Percentiles rank a stretch among this genome's conserved stretches.
phyloP scores from a whole-genome alignment of 2,797 vertebrate genomes.

The Todus mexicanus region DNA sequence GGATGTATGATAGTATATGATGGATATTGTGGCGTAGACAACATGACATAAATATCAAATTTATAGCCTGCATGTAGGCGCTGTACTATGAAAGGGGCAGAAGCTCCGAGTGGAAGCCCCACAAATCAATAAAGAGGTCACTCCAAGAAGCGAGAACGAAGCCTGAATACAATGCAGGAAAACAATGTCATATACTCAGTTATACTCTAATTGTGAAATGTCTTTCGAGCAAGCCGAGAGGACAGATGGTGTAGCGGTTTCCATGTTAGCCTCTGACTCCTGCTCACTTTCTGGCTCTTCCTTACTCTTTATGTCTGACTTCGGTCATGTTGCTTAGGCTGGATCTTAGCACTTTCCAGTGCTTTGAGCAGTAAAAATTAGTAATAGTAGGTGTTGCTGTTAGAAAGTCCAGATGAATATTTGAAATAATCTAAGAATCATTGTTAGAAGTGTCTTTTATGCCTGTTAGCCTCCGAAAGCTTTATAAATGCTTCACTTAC shows the following conservation, averaged over 20 bases:
- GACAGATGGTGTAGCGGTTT: slow-evolving; percentile 51
- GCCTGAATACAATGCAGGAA: neutral
- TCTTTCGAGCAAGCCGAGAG: slow-evolving; percentile 18
- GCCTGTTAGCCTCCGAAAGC: neutral
- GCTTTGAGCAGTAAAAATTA: neutral
- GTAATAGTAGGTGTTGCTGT: neutral
- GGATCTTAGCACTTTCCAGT: neutral
- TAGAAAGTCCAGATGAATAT: neutral
- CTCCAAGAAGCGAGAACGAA: neutral
- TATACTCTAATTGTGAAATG: neutral
- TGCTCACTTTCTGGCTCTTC: slow-evolving; percentile 54
- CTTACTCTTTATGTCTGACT: slow-evolving; percentile 19
- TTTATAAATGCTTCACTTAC: neutral
- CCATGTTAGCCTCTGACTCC: slow-evolving; percentile 29
- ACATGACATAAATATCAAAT: neutral
- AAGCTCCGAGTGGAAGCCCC: neutral
- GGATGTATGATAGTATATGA: neutral
- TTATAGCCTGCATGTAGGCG: neutral
- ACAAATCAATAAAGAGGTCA: neutral
- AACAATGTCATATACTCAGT: slow-evolving; percentile 8
- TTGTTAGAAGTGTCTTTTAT: neutral
- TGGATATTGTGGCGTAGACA: neutral
- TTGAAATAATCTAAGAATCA: neutral
- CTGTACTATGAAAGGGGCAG: neutral
- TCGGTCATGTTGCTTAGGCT: neutral